These are phyloP conservation scores for Acropternis orthonyx DNA, from an alignment of 2,797 vertebrate genomes.

Conservation along the genomic window DNA sequence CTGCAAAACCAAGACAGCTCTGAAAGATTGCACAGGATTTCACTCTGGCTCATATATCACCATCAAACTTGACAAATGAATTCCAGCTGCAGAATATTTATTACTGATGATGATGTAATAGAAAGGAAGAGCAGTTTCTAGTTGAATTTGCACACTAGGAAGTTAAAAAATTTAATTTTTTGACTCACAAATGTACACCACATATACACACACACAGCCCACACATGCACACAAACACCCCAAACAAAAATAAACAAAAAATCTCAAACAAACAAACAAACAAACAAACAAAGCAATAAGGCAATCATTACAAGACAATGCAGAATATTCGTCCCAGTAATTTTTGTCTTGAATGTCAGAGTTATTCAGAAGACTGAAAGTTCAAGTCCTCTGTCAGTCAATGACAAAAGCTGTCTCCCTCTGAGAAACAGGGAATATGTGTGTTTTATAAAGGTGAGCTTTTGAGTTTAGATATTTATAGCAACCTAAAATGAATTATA, in stretches of 20 bases:
- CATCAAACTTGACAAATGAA: background rate
- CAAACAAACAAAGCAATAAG: accelerated
- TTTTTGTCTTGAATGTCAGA: background rate
- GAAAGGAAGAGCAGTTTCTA: background rate
- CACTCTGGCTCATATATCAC: background rate
- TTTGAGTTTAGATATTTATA: background rate
- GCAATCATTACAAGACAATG: background rate
- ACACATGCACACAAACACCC: accelerated
- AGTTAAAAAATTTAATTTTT: background rate
- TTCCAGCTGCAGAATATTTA: background rate
- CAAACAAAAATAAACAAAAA: background rate
- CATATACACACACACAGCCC: no score
- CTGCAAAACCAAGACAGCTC: background rate
- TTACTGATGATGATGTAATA: background rate
- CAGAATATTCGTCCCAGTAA: background rate
- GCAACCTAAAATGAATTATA: background rate
- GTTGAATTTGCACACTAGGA: background rate
- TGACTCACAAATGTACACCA: background rate
- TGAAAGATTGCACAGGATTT: background rate
- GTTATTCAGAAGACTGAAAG: background rate
- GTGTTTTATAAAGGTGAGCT: background rate
- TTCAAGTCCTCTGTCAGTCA: background rate
- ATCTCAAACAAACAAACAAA: no score
- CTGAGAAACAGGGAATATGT: background rate
- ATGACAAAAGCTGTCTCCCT: background rate